phyloP scores from a whole-genome alignment of 2,113 vertebrate species.

The Lagopus leucura region DNA sequence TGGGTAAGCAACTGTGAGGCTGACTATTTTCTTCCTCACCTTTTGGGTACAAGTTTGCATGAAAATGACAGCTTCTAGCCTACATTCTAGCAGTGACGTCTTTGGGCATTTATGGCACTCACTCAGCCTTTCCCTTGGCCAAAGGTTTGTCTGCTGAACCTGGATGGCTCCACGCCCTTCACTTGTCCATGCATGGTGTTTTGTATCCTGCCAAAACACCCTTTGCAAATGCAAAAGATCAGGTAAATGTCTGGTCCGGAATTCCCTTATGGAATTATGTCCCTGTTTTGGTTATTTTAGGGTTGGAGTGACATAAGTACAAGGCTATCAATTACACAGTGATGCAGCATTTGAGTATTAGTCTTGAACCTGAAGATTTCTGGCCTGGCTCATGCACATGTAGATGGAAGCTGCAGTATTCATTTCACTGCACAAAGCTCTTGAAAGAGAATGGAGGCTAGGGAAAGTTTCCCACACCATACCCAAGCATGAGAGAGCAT shows the following conservation, averaged over 20 bases:
- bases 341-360: not conserved
- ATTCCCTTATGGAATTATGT: not conserved
- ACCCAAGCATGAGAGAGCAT: not conserved
- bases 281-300: not conserved
- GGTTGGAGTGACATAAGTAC: not conserved
- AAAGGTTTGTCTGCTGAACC: not conserved
- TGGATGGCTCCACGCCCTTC: not conserved
- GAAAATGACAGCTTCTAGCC: not conserved
- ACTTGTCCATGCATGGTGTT: not conserved
- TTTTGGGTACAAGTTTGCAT: not conserved
- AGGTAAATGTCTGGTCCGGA: not conserved
- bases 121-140: not conserved
- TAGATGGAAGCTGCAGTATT: not conserved
- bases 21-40: not conserved
- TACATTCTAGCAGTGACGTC: not conserved
- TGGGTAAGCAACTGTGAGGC: not conserved
- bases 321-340: not conserved
- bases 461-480: not conserved
- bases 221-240: not conserved
- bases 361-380: not conserved
- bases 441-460: not conserved
- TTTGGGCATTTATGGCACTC: not conserved
- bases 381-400: not conserved
- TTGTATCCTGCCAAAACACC: not conserved
- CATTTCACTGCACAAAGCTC: not conserved